Conservation (phyloP, 2,888 invertebrate genomes). For the Microplitis manilae region DNA sequence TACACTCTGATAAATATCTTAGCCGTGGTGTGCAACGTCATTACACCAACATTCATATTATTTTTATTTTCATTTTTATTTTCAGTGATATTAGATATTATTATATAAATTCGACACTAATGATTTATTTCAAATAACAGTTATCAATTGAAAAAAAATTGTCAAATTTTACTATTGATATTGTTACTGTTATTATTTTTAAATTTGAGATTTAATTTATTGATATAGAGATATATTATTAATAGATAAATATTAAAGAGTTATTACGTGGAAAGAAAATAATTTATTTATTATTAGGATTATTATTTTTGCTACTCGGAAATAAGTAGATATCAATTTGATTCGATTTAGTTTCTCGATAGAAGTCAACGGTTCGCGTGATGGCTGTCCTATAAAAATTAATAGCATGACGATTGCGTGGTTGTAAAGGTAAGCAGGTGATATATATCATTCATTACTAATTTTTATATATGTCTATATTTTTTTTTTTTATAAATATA, state of each 20-base stretch:
- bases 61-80: neutral
- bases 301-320: slow-evolving; percentile 31
- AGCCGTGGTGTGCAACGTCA: neutral
- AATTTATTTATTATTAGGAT: slow-evolving; percentile 10
- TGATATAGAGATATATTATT: neutral
- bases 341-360: slow-evolving; percentile 35
- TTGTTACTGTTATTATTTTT: no score
- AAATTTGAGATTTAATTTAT: no score
- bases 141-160: neutral
- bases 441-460: slow-evolving; percentile 12
- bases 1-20: slow-evolving; percentile 33
- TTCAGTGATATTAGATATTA: neutral
- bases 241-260: neutral
- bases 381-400: slow-evolving; percentile 29
- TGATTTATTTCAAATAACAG: neutral
- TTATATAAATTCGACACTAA: neutral
- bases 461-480: neutral
- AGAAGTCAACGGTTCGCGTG: slow-evolving; percentile 39
- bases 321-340: slow-evolving; percentile 29
- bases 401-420: slow-evolving; percentile 27
- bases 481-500: neutral
- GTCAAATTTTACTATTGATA: no score
- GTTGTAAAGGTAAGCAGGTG: slow-evolving; percentile 3
- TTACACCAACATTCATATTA: neutral
- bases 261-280: slow-evolving; percentile 18